Percentiles rank a stretch among this genome's conserved stretches.
Evolutionary conservation across 37 sponge, comb jelly and placozoan species (phyloP).

Genomic region (Spongia lamella): DNA sequence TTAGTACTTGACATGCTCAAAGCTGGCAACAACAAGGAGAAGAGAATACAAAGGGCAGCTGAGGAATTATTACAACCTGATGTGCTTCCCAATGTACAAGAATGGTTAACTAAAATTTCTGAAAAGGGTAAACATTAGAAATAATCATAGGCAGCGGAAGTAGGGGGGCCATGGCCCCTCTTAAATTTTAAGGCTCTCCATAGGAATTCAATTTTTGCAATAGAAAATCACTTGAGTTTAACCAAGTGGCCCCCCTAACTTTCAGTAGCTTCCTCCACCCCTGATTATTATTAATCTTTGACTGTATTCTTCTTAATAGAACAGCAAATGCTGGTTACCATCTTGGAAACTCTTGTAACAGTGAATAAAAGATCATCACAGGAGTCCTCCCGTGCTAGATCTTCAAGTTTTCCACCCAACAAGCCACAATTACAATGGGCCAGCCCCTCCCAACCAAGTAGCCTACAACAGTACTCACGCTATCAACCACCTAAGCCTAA

Average conservation of each 20-base stretch:
- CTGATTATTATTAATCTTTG: too few species aligned
- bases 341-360: constrained; percentile 34
- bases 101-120: constrained; percentile 35
- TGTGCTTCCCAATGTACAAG: constrained; percentile 19
- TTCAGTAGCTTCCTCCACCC: too few species aligned
- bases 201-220: too few species aligned
- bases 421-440: neutral
- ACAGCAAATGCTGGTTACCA: constrained; percentile 18
- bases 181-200: too few species aligned
- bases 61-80: constrained; percentile 30
- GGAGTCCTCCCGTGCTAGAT: neutral
- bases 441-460: neutral
- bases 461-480: constrained; percentile 8
- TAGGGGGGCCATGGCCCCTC: too few species aligned
- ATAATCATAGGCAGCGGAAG: too few species aligned
- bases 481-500: neutral
- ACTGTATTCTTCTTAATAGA: constrained; percentile 8
- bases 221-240: too few species aligned
- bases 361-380: neutral
- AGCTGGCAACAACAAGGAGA: constrained; percentile 11
- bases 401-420: neutral
- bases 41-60: constrained; percentile 10
- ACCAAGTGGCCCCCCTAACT: too few species aligned
- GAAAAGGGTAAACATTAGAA: constrained; percentile 28
- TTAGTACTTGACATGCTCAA: constrained; percentile 26